Percentiles rank a stretch among this genome's conserved stretches.
phyloP scores from a whole-genome alignment of 2,797 vertebrate genomes.

The Meda fulgida region DNA sequence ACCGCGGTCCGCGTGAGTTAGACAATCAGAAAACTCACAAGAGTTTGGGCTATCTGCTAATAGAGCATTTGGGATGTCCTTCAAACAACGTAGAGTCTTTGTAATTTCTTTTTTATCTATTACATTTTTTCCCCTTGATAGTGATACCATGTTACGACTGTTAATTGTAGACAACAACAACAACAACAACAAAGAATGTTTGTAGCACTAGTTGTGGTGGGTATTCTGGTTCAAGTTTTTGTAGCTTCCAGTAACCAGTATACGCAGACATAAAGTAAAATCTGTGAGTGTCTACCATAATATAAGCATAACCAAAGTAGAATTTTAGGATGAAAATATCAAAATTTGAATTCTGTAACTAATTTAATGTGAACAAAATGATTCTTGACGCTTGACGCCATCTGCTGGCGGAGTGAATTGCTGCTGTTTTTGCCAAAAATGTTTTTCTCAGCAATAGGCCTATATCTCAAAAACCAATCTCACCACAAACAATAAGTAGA shows the following conservation, averaged over 20 bases:
- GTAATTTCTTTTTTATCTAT: not conserved
- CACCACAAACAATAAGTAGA: not conserved
- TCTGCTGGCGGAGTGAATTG: conserved; percentile 11
- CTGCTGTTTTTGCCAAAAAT: not conserved
- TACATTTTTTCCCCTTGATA: not conserved
- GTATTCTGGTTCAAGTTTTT: not conserved
- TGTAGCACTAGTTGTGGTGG: not conserved
- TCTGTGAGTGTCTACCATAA: not conserved
- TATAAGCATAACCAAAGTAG: not conserved
- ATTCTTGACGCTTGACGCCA: not conserved
- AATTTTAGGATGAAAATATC: not conserved
- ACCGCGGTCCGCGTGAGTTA: too few relatives aligned
- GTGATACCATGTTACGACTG: not conserved
- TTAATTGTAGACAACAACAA: not conserved
- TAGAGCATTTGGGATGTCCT: not conserved
- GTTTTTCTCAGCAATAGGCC: too few relatives aligned
- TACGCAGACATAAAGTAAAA: not conserved
- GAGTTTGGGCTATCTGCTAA: not conserved
- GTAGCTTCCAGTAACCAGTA: not conserved
- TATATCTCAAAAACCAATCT: not conserved
- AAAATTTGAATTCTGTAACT: not conserved
- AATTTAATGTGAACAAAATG: not conserved
- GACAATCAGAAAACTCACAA: not conserved
- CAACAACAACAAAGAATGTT: too few relatives aligned
- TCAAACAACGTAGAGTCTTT: not conserved